These are phyloP conservation scores for Eupeodes latifasciatus DNA, from an alignment of 2,888 invertebrate genomes.

Conservation along the genomic window DNA sequence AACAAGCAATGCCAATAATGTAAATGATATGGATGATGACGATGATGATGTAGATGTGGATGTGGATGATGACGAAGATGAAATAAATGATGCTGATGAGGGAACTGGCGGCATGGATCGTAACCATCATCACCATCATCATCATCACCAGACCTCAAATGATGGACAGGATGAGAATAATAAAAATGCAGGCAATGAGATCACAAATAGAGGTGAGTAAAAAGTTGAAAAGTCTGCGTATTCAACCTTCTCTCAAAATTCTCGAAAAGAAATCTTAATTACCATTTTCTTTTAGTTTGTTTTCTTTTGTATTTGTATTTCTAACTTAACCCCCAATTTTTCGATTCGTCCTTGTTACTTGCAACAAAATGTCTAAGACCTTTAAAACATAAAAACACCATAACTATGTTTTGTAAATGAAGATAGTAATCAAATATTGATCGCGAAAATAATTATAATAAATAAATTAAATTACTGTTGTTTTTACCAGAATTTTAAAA, in stretches of 20 bases:
- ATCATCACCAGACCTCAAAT: conserved; percentile 74
- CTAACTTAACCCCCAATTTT: too few relatives aligned
- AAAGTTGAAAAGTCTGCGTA: background rate
- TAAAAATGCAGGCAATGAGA: conserved; percentile 83
- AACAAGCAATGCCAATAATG: conserved; percentile 34
- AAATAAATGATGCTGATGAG: conserved; percentile 55
- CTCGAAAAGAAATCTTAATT: too few relatives aligned
- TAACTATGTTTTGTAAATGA: too few relatives aligned
- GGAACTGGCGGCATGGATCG: conserved; percentile 71
- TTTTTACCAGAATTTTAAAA: too few relatives aligned
- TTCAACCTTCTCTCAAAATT: background rate
- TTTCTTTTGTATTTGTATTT: too few relatives aligned
- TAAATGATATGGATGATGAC: conserved; percentile 76
- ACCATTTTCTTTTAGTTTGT: too few relatives aligned
- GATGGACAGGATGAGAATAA: conserved; percentile 83
- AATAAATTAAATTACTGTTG: too few relatives aligned
- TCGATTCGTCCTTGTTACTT: too few relatives aligned
- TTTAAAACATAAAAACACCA: too few relatives aligned
- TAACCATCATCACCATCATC: conserved; percentile 50
- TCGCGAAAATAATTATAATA: too few relatives aligned
- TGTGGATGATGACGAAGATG: conserved; percentile 67
- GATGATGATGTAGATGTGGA: conserved; percentile 49
- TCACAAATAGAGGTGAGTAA: conserved; percentile 82
- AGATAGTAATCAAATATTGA: too few relatives aligned
- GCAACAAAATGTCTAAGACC: too few relatives aligned